These are phyloP conservation scores for Rhinophrynus dorsalis DNA, from an alignment of 2,797 vertebrate genomes.

Conservation along the genomic window DNA sequence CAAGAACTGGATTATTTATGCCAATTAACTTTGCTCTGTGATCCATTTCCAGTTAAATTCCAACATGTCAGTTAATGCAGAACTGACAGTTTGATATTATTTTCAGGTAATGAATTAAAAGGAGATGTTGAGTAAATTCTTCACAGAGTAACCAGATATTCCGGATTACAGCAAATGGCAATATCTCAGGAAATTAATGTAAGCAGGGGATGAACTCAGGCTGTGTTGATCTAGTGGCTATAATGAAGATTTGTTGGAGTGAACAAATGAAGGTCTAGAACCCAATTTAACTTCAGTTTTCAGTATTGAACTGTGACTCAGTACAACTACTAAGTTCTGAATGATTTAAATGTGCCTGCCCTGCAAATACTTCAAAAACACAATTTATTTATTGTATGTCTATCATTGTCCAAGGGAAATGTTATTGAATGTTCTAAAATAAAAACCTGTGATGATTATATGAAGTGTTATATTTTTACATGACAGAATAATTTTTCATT, in stretches of 20 bases:
- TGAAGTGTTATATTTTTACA: no score
- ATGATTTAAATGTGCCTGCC: background rate
- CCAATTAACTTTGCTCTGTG: slow-evolving; percentile 6
- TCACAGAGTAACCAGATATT: slow-evolving; percentile 20
- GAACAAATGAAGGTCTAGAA: slow-evolving; percentile 4
- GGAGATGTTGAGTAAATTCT: slow-evolving; percentile 5
- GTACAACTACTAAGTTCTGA: background rate
- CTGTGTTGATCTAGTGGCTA: slow-evolving; percentile 10
- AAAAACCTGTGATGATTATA: no score
- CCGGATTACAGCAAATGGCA: slow-evolving; percentile 37
- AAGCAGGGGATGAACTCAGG: slow-evolving; percentile 8
- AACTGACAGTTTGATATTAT: slow-evolving; percentile 35
- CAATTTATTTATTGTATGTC: no score
- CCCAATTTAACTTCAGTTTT: slow-evolving; percentile 10
- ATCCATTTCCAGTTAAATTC: slow-evolving; percentile 11
- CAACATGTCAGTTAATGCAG: slow-evolving; percentile 33
- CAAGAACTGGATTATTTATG: background rate
- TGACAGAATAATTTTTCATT: no score
- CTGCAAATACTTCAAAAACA: background rate
- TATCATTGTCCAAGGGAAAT: no score
- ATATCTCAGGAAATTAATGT: slow-evolving; percentile 30
- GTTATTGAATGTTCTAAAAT: no score
- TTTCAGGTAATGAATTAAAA: slow-evolving; percentile 43
- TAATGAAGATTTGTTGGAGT: slow-evolving; percentile 36
- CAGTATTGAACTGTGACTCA: background rate